Conservation (phyloP, 1,140 invertebrate species). For the honey bee (Apis mellifera) region Amel_HAv3.1 CM009939.2:6256501-6257000, state of each 20-base stretch:
- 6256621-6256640: constrained; percentile 40
- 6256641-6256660: not conserved
- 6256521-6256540: not conserved
- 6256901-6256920: not conserved
- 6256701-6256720: too few species aligned
- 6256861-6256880: too few species aligned
- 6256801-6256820: not conserved
- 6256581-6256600: constrained; percentile 1
- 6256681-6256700: not conserved
- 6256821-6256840: too few species aligned
- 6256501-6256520: not conserved
- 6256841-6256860: too few species aligned
- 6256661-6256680: constrained; percentile 10
- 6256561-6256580: not conserved
- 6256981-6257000: too few species aligned
- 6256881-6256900: too few species aligned
- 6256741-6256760: not conserved
- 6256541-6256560: constrained; percentile 14
- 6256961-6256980: too few species aligned
- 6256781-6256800: not conserved
- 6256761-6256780: not conserved
- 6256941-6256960: not conserved
- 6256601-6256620: constrained; percentile 19
- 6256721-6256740: not conserved
- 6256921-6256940: not conserved